Percentiles rank a stretch among this genome's conserved stretches.
Evolutionary conservation across 2,113 vertebrate genomes (phyloP).

Genomic region (Stigmatopora nigra): DNA sequence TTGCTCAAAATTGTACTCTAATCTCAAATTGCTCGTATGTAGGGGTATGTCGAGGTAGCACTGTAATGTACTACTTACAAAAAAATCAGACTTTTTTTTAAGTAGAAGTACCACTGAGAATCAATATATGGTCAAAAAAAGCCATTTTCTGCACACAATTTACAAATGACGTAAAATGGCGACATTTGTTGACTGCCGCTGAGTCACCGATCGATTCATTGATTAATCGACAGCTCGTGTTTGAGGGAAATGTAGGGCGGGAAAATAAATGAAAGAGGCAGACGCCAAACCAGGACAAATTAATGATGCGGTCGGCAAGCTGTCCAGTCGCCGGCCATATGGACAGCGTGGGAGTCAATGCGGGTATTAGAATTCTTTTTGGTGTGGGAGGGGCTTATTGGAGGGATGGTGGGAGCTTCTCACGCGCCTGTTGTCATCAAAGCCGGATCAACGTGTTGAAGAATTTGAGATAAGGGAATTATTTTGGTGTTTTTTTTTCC

Average conservation of each 20-base stretch:
- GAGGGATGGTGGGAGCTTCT: conserved; percentile 30
- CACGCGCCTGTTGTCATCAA: conserved; percentile 24
- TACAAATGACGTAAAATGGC: too few relatives aligned
- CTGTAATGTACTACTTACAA: too few relatives aligned
- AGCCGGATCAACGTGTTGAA: neutral
- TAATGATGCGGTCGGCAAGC: conserved; percentile 76
- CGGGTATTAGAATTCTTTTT: conserved; percentile 32
- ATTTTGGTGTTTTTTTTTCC: neutral
- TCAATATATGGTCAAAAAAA: too few relatives aligned
- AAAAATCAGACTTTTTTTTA: too few relatives aligned
- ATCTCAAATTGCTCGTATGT: too few relatives aligned
- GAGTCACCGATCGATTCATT: too few relatives aligned
- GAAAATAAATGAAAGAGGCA: conserved; percentile 68
- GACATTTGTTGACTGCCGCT: too few relatives aligned
- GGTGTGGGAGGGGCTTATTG: conserved; percentile 46
- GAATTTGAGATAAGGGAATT: neutral
- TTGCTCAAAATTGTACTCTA: too few relatives aligned
- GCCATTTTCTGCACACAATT: too few relatives aligned
- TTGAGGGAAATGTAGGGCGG: conserved; percentile 74
- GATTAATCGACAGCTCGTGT: conserved; percentile 50
- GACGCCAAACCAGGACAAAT: conserved; percentile 69
- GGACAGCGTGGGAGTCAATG: conserved; percentile 59
- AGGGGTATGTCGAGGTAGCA: too few relatives aligned
- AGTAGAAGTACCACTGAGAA: too few relatives aligned
- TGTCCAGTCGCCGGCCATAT: conserved; percentile 70